Conservation (phyloP, 2,797 vertebrate genomes). For the Perodicticus potto region DNA sequence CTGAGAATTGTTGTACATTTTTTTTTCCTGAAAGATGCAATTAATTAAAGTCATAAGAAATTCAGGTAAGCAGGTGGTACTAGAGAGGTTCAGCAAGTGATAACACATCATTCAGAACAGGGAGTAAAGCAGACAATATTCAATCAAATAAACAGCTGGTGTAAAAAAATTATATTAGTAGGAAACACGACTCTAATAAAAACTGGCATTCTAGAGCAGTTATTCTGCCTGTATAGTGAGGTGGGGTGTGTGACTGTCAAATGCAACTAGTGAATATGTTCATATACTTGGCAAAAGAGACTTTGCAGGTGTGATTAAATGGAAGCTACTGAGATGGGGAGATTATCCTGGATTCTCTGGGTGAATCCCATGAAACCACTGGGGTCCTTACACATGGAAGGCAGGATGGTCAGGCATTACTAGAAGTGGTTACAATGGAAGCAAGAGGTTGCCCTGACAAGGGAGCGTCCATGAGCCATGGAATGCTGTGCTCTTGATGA, state of each 20-base stretch:
- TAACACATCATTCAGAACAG: not conserved
- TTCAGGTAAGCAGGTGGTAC: not conserved
- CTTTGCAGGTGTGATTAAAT: not conserved
- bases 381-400: not conserved
- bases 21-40: not conserved
- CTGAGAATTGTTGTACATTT: not conserved
- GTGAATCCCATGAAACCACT: not conserved
- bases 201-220: not conserved
- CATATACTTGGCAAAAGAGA: not conserved
- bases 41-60: conserved; percentile 64
- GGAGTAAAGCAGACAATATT: not conserved
- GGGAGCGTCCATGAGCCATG: not conserved
- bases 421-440: not conserved
- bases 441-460: not conserved
- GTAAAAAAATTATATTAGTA: not conserved
- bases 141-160: conserved; percentile 40
- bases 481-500: not conserved
- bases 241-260: not conserved
- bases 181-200: not conserved
- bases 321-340: not conserved
- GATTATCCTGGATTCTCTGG: not conserved
- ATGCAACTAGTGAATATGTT: not conserved
- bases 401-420: not conserved
- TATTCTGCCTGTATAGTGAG: not conserved
- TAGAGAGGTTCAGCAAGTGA: not conserved